Percentiles rank a stretch among this genome's conserved stretches.
These are phyloP conservation scores for Mizuhopecten yessoensis DNA, from an alignment of 1,140 invertebrate species.

Conservation along the genomic window DNA sequence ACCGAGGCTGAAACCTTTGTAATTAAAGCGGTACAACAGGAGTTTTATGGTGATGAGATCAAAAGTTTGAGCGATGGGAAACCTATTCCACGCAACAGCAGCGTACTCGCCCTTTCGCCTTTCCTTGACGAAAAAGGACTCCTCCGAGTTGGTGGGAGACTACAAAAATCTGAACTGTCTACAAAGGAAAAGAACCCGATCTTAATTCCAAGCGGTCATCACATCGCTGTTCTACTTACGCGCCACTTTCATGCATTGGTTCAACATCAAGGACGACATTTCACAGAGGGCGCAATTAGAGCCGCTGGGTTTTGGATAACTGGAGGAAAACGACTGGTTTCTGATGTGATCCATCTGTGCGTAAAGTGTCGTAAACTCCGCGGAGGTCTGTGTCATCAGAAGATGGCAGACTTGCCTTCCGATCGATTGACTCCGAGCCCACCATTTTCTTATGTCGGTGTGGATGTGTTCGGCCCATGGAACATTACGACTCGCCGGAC, in stretches of 20 bases:
- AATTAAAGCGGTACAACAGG: conserved; percentile 41
- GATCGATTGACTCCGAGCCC: background rate
- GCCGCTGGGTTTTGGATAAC: conserved; percentile 64
- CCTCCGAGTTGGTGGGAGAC: conserved; percentile 67
- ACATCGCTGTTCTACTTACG: conserved; percentile 57
- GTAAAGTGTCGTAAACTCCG: conserved; percentile 42
- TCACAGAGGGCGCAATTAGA: conserved; percentile 58
- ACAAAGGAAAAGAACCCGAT: conserved; percentile 63
- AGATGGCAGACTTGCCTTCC: conserved; percentile 51
- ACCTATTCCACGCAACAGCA: conserved; percentile 28
- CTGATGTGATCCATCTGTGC: conserved; percentile 53
- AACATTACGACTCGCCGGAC: background rate
- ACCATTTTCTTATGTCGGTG: conserved; percentile 47
- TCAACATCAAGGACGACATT: conserved; percentile 57
- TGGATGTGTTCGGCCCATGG: conserved; percentile 59
- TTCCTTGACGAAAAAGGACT: conserved; percentile 65
- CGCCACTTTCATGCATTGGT: conserved; percentile 59
- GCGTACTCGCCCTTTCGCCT: conserved; percentile 57
- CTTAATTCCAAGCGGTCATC: conserved; percentile 59
- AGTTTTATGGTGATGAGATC: conserved; percentile 41
- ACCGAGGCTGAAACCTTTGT: conserved; percentile 27
- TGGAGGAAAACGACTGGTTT: conserved; percentile 53
- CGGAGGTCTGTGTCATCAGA: background rate
- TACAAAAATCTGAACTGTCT: conserved; percentile 28
- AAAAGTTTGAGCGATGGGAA: background rate